phyloP scores from a whole-genome alignment of 2,888 invertebrate species.

The Sicus ferrugineus region DNA sequence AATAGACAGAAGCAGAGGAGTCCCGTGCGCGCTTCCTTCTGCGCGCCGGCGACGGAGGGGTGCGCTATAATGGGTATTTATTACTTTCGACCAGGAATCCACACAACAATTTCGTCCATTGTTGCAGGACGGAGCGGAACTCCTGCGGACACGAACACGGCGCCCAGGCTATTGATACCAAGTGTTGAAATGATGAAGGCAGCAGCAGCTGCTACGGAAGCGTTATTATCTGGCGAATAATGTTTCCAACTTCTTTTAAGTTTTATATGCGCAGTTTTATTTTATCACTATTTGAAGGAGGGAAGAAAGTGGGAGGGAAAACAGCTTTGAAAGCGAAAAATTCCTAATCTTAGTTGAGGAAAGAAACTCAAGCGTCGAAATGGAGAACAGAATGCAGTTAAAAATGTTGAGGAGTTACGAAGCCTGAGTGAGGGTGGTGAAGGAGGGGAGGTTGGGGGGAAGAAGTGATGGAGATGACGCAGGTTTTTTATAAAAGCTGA shows the following conservation, averaged over 20 bases:
- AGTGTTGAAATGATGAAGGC: constrained; percentile 16
- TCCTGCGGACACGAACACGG: background rate
- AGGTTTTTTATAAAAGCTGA: too few species aligned
- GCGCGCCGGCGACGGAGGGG: background rate
- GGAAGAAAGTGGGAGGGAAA: too few species aligned
- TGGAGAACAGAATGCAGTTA: too few species aligned
- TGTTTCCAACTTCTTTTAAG: background rate
- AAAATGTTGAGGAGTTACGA: too few species aligned
- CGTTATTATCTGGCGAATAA: background rate
- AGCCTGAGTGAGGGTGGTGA: too few species aligned
- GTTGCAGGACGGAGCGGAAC: constrained; percentile 20
- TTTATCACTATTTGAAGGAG: too few species aligned
- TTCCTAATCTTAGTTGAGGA: too few species aligned
- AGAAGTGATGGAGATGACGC: too few species aligned
- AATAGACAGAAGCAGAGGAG: background rate
- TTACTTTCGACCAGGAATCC: constrained; percentile 24
- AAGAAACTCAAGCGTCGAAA: too few species aligned
- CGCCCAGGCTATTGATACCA: background rate
- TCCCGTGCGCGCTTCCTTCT: background rate
- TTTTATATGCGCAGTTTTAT: background rate
- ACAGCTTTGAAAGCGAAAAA: too few species aligned
- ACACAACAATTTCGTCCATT: constrained; percentile 26
- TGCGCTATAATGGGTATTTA: constrained; percentile 20
- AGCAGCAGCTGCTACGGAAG: background rate
- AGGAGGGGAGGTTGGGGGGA: too few species aligned